These are phyloP conservation scores for Glaucopsyche alexis DNA, from an alignment of 2,888 invertebrate genomes.

Conservation along the genomic window DNA sequence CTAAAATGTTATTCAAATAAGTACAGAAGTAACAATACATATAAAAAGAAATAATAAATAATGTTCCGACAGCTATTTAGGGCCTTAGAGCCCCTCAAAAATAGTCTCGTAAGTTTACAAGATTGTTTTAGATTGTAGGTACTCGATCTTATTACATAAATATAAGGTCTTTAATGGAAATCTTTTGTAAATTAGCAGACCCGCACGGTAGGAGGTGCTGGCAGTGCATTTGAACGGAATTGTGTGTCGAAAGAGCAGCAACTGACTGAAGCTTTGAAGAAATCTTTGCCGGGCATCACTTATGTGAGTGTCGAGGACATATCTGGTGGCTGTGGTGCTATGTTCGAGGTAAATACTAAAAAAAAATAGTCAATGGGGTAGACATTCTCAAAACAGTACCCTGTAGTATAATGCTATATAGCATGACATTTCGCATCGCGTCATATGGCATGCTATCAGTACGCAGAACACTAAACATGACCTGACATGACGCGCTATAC, in stretches of 20 bases:
- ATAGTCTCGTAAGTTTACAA: constrained; percentile 53
- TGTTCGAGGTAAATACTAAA: constrained; percentile 82
- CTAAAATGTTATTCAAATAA: constrained; percentile 10
- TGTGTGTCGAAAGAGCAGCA: constrained; percentile 63
- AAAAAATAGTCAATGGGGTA: too few relatives aligned
- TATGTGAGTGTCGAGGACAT: constrained; percentile 84
- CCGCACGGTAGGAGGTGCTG: constrained; percentile 49
- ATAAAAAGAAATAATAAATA: constrained; percentile 34
- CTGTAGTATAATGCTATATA: too few relatives aligned
- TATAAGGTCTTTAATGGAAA: background rate
- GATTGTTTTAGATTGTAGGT: background rate
- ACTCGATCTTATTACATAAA: background rate
- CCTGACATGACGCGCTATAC: too few relatives aligned
- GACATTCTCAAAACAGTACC: too few relatives aligned
- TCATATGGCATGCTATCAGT: too few relatives aligned
- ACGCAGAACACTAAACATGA: too few relatives aligned
- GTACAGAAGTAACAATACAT: background rate
- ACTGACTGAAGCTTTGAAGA: constrained; percentile 56
- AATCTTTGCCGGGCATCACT: constrained; percentile 81
- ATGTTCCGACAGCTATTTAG: constrained; percentile 66
- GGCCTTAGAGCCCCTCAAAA: constrained; percentile 57
- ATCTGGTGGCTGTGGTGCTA: constrained; percentile 90
- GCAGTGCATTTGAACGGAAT: constrained; percentile 57
- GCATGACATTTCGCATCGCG: too few relatives aligned
- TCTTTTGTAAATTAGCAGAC: constrained; percentile 42